Evolutionary conservation across 1,140 invertebrate genomes (phyloP), one percentile per base, ranked within the genome.

Genomic region (Drosophila equinoxialis): DNA sequence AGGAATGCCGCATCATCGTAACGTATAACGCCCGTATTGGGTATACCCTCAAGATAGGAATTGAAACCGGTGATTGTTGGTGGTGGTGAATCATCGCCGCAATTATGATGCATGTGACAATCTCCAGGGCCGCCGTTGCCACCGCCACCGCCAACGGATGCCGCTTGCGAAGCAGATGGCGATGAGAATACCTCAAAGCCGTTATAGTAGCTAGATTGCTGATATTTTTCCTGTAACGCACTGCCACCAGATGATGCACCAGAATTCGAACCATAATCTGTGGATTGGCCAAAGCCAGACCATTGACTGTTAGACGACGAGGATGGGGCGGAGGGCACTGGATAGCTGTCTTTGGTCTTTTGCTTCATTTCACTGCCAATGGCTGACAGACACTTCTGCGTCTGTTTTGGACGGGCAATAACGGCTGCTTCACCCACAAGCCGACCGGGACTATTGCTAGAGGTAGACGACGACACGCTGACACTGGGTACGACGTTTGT

Each of bases 1-100:
- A 94, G 93, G 68, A 94, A 94, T 0, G 93, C 93, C 71, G 94
- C 83, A 62, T 92, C 90, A 72, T 92, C 91, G 45, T 91, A 92
- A 62, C 91, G 87, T 62, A 91, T 91, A 60, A 89, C 90, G n/a
- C 90, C 90, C 2, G 84, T 86, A 59, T 92, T 92, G 8, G 91
- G 86, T 55, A 92, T 92, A 64, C 82, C 91, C 59, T 92, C 91
- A 41, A 91, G 71, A 68, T 92, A 91, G 70, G 90, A 89, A 87
- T 91, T 92, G 69, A 87, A 91, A 74, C 91, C 87, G 37, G 86
- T 90, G 68, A 91, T 90, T n/a, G 86, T 85, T n/a, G 90, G 90
- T 45, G 91, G 91, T 39, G 91, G 91, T 14, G 91, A 91, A 62
- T 92, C 90, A 39, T 92, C 87, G 58, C 90, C 90, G 67, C 91